phyloP scores from a whole-genome alignment of 2,113 vertebrate species.

The Phylloscopus trochiloides region DNA sequence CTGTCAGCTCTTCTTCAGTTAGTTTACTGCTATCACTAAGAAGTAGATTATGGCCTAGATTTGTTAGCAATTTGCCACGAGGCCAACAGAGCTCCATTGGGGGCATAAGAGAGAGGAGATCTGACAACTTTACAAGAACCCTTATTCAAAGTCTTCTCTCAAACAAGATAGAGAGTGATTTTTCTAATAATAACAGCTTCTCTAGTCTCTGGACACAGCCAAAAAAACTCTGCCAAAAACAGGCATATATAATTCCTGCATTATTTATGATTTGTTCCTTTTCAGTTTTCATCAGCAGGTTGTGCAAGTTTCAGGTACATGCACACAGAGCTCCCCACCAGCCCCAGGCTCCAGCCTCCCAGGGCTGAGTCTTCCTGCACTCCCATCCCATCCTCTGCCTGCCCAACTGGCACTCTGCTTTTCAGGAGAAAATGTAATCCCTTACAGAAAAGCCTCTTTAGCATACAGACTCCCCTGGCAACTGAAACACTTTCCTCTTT shows the following conservation, averaged over 20 bases:
- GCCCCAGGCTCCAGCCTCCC: not conserved
- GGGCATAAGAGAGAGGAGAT: not conserved
- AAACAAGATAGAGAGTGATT: not conserved
- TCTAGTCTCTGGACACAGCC: not conserved
- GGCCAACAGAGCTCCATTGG: not conserved
- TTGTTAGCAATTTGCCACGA: not conserved
- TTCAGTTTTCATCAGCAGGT: not conserved
- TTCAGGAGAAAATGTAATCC: not conserved
- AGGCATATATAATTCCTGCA: not conserved
- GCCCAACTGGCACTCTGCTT: rapidly evolving
- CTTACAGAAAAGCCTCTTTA: not conserved
- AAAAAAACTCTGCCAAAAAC: not conserved
- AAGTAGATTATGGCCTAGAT: conserved; percentile 2
- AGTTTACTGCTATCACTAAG: not conserved
- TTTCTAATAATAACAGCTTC: not conserved
- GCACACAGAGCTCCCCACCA: not conserved
- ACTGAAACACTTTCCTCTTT: not conserved
- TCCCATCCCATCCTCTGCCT: not conserved
- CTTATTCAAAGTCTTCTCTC: not conserved
- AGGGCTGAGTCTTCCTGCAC: not conserved
- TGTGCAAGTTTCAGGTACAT: not conserved
- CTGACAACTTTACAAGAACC: not conserved
- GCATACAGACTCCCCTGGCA: not conserved
- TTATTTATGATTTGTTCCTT: conserved; percentile 5
- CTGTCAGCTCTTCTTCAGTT: not conserved